Evolutionary conservation across 2,888 invertebrate genomes (phyloP), one percentile per base, ranked within the genome.

Genomic region (Cheilosia scutellata): DNA sequence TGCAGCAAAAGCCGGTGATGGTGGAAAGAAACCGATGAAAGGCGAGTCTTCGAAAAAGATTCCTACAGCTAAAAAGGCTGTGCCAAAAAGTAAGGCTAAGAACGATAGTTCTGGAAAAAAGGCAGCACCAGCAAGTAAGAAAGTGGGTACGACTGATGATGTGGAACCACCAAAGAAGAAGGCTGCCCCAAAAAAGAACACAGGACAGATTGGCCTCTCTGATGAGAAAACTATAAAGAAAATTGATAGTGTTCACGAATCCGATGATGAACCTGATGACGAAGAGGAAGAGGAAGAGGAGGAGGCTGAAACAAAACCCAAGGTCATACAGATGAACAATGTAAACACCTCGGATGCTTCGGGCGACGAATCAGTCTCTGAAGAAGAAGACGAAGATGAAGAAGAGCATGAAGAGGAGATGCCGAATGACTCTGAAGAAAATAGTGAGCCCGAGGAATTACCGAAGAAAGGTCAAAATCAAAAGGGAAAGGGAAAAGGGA

Each of bases 121-220:
- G 20, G 20, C 16, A 6, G n/a, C 13, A 6, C 5, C 42, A 0
- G 6, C 31, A 5, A 11, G 20, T 6, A 33, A 51, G 20, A 6
- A 27, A n/a, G 0, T 11, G n/a, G 47, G n/a, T 40, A 11, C 2
- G 25, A 6, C 5, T 11, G 1, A 20, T 0, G 57, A 49, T 9
- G 25, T 6, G 7, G 51, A 65, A 49, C 47, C 40, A 25, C 2
- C 60, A 29, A 63, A 29, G 9, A 40, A 58, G 9, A 42, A 47
- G 29, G n/a, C 47, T 11, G 42, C n/a, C 16, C 9, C 27, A 16
- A 70, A 62, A 44, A 77, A 77, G 42, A 62, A 62, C 33, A 58
- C 13, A 7, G 58, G 49, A 44, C 13, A 16, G 29, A 44, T 27
- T n/a, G 11, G 9, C 25, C 2, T 16, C 44, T 33, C 53, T 27